phyloP scores from a whole-genome alignment of 2,888 invertebrate genomes.

The Acanthosepion pharaonis region DNA sequence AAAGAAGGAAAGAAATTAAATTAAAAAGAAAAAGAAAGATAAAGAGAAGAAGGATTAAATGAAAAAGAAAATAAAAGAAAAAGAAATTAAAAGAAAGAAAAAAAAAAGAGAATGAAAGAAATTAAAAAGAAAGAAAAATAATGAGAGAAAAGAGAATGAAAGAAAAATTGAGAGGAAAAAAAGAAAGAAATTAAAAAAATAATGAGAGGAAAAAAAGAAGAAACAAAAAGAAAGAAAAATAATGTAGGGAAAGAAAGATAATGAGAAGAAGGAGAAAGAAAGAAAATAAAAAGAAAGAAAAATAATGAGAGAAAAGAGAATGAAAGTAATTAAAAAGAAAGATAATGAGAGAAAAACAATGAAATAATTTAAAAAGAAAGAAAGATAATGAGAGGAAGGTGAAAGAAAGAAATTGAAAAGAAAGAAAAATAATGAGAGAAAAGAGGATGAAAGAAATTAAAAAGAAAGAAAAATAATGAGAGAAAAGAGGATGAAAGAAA shows the following conservation, averaged over 20 bases:
- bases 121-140: not conserved
- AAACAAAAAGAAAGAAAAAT: not conserved
- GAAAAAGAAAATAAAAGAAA: too few species aligned
- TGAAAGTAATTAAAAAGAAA: not conserved
- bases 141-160: not conserved
- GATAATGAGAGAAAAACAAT: not conserved
- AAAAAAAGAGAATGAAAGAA: not conserved
- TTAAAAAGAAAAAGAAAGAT: not conserved
- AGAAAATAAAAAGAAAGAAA: too few species aligned
- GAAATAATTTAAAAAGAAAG: too few species aligned
- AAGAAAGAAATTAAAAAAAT: too few species aligned
- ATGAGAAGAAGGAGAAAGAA: too few species aligned
- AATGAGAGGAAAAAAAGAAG: not conserved
- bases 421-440: not conserved
- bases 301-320: not conserved
- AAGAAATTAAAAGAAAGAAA: not conserved
- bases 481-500: not conserved
- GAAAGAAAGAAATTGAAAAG: too few species aligned
- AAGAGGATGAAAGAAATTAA: too few species aligned
- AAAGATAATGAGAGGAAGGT: too few species aligned
- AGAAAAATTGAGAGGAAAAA: too few species aligned
- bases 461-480: not conserved
- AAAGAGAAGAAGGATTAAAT: too few species aligned
- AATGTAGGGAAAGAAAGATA: too few species aligned
- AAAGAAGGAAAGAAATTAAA: not conserved